These are phyloP conservation scores for Anisognathus igniventris DNA, from an alignment of 2,797 vertebrate genomes.

Conservation along the genomic window DNA sequence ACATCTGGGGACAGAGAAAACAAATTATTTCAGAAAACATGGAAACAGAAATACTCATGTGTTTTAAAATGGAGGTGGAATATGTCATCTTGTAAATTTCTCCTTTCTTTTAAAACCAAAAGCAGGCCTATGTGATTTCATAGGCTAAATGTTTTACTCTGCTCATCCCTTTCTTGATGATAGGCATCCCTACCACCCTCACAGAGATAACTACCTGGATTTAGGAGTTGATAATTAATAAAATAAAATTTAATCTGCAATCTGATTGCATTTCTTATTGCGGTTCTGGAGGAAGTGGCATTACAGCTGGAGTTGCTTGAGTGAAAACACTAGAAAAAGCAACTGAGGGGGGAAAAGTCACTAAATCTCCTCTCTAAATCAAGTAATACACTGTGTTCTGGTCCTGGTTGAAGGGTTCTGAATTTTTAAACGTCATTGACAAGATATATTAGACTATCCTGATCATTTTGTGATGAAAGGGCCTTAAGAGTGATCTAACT, in stretches of 20 bases:
- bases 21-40: background rate
- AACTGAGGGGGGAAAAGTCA: background rate
- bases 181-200: background rate
- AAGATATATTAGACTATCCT: background rate
- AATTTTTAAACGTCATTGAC: background rate
- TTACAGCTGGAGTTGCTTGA: background rate
- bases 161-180: background rate
- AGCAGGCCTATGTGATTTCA: background rate
- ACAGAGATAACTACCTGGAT: background rate
- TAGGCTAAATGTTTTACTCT: background rate
- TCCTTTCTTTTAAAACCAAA: background rate
- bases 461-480: background rate
- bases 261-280: background rate
- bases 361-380: background rate
- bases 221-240: background rate
- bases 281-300: background rate
- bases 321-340: background rate
- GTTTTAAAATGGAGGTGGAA: background rate
- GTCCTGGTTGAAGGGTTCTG: background rate
- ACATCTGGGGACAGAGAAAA: background rate
- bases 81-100: background rate
- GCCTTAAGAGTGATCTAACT: background rate
- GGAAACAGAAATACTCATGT: background rate
- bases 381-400: background rate
- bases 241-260: background rate